Conservation (phyloP, 2,888 invertebrate genomes). For the Xanthorhoe designata region DNA sequence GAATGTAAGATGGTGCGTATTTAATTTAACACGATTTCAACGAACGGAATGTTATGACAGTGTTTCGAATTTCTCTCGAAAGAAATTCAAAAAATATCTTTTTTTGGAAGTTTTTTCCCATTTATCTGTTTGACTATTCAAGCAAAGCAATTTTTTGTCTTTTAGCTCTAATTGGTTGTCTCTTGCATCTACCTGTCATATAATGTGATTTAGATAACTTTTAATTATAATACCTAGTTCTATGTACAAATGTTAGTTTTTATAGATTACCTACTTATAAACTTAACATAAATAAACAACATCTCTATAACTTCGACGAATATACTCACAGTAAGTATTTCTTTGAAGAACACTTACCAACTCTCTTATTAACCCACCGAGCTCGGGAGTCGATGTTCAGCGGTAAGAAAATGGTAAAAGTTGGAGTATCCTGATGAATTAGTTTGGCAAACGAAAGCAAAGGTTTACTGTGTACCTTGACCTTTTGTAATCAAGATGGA, state of each 20-base stretch:
- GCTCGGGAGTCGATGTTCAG: slow-evolving; percentile 33
- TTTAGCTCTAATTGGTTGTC: too few species aligned
- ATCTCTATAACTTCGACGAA: not conserved
- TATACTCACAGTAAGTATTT: not conserved
- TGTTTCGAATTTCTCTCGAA: too few species aligned
- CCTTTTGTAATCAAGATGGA: slow-evolving; percentile 41
- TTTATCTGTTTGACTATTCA: too few species aligned
- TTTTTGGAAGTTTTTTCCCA: too few species aligned
- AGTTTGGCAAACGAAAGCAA: slow-evolving; percentile 41
- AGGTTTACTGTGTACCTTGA: slow-evolving; percentile 37
- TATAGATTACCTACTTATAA: not conserved
- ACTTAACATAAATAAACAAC: not conserved
- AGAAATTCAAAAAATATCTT: too few species aligned
- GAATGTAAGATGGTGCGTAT: not conserved
- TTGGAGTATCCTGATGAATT: slow-evolving; percentile 40
- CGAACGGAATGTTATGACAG: too few species aligned
- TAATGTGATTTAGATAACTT: too few species aligned
- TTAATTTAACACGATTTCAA: too few species aligned
- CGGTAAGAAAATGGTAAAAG: slow-evolving; percentile 36
- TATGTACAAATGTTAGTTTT: too few species aligned
- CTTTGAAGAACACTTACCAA: slow-evolving; percentile 10
- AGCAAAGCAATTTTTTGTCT: too few species aligned
- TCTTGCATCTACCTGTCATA: too few species aligned
- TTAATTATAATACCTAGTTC: too few species aligned
- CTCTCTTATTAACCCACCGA: slow-evolving; percentile 31